phyloP scores from a whole-genome alignment of 1,140 invertebrate species.

The Aphelenchoides fujianensis region DNA sequence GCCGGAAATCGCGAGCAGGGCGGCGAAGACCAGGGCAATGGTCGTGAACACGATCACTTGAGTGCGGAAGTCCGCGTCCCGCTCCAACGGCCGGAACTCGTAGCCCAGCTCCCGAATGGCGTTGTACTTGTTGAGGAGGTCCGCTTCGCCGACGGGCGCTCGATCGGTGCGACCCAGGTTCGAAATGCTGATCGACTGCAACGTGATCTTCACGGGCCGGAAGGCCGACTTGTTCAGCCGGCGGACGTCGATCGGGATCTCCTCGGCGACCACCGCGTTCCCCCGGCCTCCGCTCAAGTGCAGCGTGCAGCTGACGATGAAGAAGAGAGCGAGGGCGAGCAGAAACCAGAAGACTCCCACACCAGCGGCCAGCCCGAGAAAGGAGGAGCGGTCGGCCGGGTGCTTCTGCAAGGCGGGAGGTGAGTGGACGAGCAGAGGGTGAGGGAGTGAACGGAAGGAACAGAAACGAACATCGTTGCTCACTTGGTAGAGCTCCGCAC shows the following conservation, averaged over 20 bases:
- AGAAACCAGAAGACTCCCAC: neutral
- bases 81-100: constrained; percentile 36
- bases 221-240: neutral
- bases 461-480: neutral
- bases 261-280: neutral
- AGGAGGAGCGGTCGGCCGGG: neutral
- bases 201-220: neutral
- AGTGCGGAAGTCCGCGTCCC: constrained; percentile 10
- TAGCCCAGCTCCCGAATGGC: constrained; percentile 34
- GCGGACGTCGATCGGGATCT: neutral
- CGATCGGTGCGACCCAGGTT: constrained; percentile 5
- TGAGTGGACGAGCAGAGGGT: too few species aligned
- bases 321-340: neutral
- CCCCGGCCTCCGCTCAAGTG: neutral
- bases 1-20: constrained; percentile 2
- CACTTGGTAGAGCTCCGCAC: neutral
- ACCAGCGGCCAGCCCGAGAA: neutral
- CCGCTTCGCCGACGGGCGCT: constrained; percentile 4
- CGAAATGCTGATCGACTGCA: neutral
- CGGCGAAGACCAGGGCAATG: constrained; percentile 13
- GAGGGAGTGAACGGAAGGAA: neutral
- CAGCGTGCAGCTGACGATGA: neutral
- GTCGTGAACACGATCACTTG: constrained; percentile 24
- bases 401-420: too few species aligned
- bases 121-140: constrained; percentile 28